Evolutionary conservation across 2,113 vertebrate genomes (phyloP).

Genomic region (Vulpes vulpes): DNA sequence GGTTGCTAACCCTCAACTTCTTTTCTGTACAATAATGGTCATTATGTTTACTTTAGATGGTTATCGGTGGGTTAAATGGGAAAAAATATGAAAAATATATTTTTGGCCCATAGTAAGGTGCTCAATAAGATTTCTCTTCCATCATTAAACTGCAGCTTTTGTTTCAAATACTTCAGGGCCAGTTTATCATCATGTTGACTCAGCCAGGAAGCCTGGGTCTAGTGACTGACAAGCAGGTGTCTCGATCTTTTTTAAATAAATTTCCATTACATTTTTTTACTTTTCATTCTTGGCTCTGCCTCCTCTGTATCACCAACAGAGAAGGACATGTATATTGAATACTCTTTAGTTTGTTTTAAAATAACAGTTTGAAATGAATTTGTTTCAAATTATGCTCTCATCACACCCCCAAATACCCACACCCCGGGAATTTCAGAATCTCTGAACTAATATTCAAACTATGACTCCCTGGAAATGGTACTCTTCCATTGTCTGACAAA

Average conservation of each 20-base stretch:
- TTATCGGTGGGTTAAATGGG: neutral
- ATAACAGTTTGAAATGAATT: neutral
- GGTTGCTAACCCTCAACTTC: neutral
- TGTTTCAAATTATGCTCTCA: neutral
- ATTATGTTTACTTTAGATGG: neutral
- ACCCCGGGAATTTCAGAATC: neutral
- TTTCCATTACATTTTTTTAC: neutral
- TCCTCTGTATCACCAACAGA: neutral
- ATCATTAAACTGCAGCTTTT: neutral
- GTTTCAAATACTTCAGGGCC: neutral
- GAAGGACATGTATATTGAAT: neutral
- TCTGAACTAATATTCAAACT: neutral
- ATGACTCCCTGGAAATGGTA: neutral
- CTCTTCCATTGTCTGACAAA: neutral
- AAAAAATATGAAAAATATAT: neutral
- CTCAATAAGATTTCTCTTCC: neutral
- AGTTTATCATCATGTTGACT: neutral
- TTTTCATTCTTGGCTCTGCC: neutral
- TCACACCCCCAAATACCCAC: neutral
- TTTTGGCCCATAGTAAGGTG: neutral
- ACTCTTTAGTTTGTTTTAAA: slow-evolving; percentile 12
- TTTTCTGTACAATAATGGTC: neutral
- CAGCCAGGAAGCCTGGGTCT: neutral
- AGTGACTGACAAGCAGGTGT: neutral
- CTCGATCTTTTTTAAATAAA: neutral